Evolutionary conservation across 2,797 vertebrate species (phyloP), one percentile per base, ranked within the genome.

Genomic region (Microctenopoma lineatum): DNA sequence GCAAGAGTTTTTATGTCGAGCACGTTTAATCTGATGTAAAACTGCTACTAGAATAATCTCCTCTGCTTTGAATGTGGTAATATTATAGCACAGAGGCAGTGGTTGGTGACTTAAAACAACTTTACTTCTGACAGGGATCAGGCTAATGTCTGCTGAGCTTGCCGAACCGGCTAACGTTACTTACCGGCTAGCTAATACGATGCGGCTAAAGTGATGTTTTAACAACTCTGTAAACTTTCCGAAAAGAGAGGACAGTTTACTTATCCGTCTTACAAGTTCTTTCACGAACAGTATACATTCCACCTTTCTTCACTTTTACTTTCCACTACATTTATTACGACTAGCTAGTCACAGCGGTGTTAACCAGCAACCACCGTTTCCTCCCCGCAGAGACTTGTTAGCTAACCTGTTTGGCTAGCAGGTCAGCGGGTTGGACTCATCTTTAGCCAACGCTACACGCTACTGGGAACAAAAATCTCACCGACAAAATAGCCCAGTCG

Each of bases 361-460:
- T 56, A 69, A 47, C 36, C 15, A 67, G 48, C 47, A 59, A 32
- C 41, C 32, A 14, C 65, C 21, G 50, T 16, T 63, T 64, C 15
- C 54, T 65, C 29, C 38, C 34, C 3, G 41, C 60, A 60, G 18
- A 58, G 41, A 34, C 41, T 66, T 14, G 15, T 48, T 54, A 66
- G 60, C 77, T 34, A 34, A 34, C 32, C 32, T 34, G 10, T 44
- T 27, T 54, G 6, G 34, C 45, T 67, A 70, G 1, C 6, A 44
- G 50, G 16, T 7, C 65, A 45, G 29, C 13, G 11, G 63, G 7
- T 18, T 15, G 6, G 2, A 5, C 4, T 12, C 15, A 12, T 48
- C 1, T 45, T 21, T 1, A 54, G 5, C 42, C 3, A 6, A 32
- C 29, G 29, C 32, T 34, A 11, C 15, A 45, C 16, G 16, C 18